Percentiles rank a stretch among this genome's conserved stretches.
phyloP scores from a whole-genome alignment of 2,888 invertebrate species.

The Chymomyza amoena region DNA sequence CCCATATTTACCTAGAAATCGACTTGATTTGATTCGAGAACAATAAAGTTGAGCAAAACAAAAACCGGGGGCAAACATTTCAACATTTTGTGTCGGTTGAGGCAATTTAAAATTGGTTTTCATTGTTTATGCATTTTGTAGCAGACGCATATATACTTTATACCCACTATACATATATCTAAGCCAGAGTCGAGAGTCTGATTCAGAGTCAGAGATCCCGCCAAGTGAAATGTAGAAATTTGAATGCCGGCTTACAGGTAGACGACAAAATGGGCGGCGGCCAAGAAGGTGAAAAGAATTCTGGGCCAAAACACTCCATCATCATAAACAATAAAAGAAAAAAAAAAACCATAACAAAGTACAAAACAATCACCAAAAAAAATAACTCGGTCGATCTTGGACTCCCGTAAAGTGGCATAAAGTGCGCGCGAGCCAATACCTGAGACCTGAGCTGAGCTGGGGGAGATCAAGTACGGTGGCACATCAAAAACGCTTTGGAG shows the following conservation, averaged over 20 bases:
- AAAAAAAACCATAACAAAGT: slow-evolving; percentile 43
- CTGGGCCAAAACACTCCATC: slow-evolving; percentile 70
- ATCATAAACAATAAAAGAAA: slow-evolving; percentile 58
- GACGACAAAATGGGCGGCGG: slow-evolving; percentile 46
- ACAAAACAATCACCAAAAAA: neutral
- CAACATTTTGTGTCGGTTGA: slow-evolving; percentile 30
- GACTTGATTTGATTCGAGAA: slow-evolving; percentile 54
- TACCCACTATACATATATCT: neutral
- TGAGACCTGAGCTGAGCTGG: too few species aligned
- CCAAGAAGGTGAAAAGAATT: slow-evolving; percentile 55
- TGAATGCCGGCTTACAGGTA: slow-evolving; percentile 38
- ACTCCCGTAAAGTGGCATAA: slow-evolving; percentile 17
- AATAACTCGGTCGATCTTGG: slow-evolving; percentile 2
- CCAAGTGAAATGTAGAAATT: slow-evolving; percentile 1
- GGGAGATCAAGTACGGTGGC: slow-evolving; percentile 30
- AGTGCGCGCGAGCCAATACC: slow-evolving; percentile 51
- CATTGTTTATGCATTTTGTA: slow-evolving; percentile 71
- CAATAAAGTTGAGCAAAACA: slow-evolving; percentile 39
- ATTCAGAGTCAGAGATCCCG: neutral
- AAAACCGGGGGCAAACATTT: slow-evolving; percentile 54
- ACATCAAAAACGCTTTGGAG: slow-evolving; percentile 58
- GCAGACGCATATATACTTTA: slow-evolving; percentile 33
- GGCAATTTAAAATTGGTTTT: slow-evolving; percentile 59
- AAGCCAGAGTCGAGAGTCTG: neutral
- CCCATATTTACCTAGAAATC: slow-evolving; percentile 46